phyloP scores from a whole-genome alignment of 2,888 invertebrate species.

The Tetragonisca angustula region DNA sequence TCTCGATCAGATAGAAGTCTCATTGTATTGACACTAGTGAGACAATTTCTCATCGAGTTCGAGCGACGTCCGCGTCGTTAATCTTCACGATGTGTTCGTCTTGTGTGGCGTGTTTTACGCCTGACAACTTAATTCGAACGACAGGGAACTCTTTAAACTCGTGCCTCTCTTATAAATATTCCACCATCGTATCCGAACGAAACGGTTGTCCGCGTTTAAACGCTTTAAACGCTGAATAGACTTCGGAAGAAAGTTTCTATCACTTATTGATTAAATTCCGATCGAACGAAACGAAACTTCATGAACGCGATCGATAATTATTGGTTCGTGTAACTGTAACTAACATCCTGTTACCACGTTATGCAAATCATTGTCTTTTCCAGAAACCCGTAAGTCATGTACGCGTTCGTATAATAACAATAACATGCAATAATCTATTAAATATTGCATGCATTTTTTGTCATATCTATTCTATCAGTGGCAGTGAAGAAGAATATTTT shows the following conservation, averaged over 20 bases:
- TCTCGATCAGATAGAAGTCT: not conserved
- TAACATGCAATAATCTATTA: too few species aligned
- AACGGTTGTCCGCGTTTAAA: constrained; percentile 33
- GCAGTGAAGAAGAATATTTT: too few species aligned
- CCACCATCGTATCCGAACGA: constrained; percentile 23
- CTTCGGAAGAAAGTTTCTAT: constrained; percentile 3
- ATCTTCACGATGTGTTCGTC: constrained; percentile 30
- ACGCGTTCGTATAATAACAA: too few species aligned
- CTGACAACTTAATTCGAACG: constrained; percentile 63
- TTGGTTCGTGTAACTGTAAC: not conserved
- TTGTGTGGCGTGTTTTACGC: constrained; percentile 48
- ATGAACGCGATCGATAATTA: not conserved
- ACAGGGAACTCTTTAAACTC: constrained; percentile 55
- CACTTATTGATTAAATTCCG: constrained; percentile 25
- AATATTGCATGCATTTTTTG: too few species aligned
- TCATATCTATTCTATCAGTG: too few species aligned
- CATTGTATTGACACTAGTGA: not conserved
- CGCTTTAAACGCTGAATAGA: not conserved
- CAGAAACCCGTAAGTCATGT: not conserved
- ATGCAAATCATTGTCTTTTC: not conserved
- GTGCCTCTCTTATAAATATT: constrained; percentile 67
- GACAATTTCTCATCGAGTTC: constrained; percentile 22
- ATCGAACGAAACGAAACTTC: not conserved
- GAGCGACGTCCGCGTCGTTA: constrained; percentile 32
- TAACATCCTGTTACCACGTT: constrained; percentile 10